Evolutionary conservation across 2,888 invertebrate species (phyloP).

Genomic region (Sepioteuthis lessoniana): DNA sequence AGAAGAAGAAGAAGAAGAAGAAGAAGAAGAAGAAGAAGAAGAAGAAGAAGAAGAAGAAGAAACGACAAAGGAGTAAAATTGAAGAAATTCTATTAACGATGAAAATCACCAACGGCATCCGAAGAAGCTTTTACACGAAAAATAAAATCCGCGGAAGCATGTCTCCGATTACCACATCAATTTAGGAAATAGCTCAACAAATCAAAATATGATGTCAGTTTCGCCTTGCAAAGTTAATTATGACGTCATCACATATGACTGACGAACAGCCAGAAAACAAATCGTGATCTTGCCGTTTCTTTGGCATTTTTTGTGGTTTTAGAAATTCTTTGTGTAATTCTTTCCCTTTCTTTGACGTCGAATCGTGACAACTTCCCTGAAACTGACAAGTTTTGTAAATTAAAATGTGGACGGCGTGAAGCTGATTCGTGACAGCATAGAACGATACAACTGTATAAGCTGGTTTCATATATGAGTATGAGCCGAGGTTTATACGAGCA

Average conservation of each 20-base stretch:
- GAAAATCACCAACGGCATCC: background rate
- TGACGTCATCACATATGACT: background rate
- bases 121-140: too few relatives aligned
- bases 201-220: background rate
- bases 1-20: too few relatives aligned
- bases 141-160: background rate
- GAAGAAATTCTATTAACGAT: background rate
- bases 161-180: background rate
- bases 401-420: background rate
- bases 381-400: slow-evolving; percentile 8
- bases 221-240: background rate
- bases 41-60: too few relatives aligned
- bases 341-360: background rate
- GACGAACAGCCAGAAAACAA: background rate
- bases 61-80: too few relatives aligned
- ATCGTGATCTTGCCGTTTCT: background rate
- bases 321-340: background rate
- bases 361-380: background rate
- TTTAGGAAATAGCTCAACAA: background rate
- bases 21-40: too few relatives aligned
- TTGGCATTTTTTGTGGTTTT: background rate
- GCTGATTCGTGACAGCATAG: slow-evolving; percentile 5
- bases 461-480: background rate
- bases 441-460: background rate
- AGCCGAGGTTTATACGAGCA: background rate